Conservation (phyloP, 2,113 vertebrate species). For the Phylloscopus whistleri region DNA sequence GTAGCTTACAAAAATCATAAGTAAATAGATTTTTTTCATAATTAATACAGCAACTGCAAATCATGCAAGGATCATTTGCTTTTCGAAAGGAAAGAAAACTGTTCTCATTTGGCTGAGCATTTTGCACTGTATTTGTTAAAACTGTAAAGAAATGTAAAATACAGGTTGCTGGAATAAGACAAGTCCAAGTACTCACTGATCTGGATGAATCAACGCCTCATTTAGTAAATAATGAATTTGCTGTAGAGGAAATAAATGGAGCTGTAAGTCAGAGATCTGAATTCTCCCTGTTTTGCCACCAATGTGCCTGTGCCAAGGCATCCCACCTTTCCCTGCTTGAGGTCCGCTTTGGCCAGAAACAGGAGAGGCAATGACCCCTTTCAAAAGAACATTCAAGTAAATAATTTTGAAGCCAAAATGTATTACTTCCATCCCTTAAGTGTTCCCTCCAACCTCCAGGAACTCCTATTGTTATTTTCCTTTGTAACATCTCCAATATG, state of each 20-base stretch:
- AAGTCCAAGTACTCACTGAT: not conserved
- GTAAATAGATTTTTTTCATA: slow-evolving; percentile 56
- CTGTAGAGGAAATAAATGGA: not conserved
- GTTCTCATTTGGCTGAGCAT: not conserved
- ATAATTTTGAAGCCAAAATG: not conserved
- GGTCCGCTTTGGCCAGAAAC: not conserved
- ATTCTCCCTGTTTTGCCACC: not conserved
- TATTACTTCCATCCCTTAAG: not conserved
- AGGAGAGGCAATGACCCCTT: not conserved
- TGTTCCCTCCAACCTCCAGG: not conserved
- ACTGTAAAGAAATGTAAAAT: not conserved
- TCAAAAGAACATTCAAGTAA: not conserved
- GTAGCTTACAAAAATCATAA: not conserved
- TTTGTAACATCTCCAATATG: accelerated
- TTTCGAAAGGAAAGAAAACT: not conserved
- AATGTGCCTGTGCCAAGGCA: not conserved
- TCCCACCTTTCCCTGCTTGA: not conserved
- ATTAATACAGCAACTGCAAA: slow-evolving; percentile 56
- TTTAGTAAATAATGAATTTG: not conserved
- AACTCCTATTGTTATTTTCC: not conserved
- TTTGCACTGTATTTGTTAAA: not conserved
- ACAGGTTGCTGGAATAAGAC: not conserved
- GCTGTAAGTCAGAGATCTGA: not conserved
- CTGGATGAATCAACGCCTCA: not conserved
- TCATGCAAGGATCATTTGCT: slow-evolving; percentile 14